Evolutionary conservation across 1,140 invertebrate genomes (phyloP).

Genomic region (Drosophila gunungcola): DNA sequence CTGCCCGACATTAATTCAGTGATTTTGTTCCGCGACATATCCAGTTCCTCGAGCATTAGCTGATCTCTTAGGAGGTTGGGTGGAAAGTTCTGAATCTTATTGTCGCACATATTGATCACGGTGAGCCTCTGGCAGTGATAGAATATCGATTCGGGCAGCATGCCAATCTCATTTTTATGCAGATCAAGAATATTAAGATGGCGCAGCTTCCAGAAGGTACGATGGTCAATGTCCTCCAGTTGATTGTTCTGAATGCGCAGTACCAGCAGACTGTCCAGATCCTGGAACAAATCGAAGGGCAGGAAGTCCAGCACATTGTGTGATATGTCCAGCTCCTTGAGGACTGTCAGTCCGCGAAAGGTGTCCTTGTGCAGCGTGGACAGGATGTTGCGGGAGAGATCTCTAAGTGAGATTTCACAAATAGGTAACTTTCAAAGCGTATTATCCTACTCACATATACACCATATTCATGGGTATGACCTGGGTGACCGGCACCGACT

Average conservation of each 20-base stretch:
- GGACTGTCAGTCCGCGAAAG: constrained; percentile 88
- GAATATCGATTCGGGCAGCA: constrained; percentile 88
- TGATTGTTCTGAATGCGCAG: constrained; percentile 91
- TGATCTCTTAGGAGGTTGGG: constrained; percentile 85
- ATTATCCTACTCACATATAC: constrained; percentile 86
- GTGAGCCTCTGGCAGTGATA: constrained; percentile 87
- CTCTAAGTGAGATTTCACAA: constrained; percentile 85
- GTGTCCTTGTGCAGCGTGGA: constrained; percentile 90
- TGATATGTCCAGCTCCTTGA: constrained; percentile 91
- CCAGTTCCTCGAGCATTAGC: constrained; percentile 86
- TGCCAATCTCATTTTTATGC: constrained; percentile 89
- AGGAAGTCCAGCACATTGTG: constrained; percentile 92
- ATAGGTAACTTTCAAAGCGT: fast-evolving
- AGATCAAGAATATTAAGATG: constrained; percentile 90
- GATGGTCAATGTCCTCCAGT: constrained; percentile 88
- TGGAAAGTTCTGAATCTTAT: constrained; percentile 87
- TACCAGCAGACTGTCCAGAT: constrained; percentile 89
- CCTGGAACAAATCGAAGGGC: constrained; percentile 90
- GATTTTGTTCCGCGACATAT: constrained; percentile 88
- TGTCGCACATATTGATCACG: constrained; percentile 90
- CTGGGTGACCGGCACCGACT: constrained; percentile 88
- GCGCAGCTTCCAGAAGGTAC: constrained; percentile 88
- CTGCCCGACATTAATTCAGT: constrained; percentile 86
- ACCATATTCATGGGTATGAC: constrained; percentile 89
- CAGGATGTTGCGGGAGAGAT: constrained; percentile 90